A percentile compares a stretch with the other conserved stretches of the same genome.
phyloP scores from a whole-genome alignment of 2,797 vertebrate genomes.

The Acanthiza pusilla region DNA sequence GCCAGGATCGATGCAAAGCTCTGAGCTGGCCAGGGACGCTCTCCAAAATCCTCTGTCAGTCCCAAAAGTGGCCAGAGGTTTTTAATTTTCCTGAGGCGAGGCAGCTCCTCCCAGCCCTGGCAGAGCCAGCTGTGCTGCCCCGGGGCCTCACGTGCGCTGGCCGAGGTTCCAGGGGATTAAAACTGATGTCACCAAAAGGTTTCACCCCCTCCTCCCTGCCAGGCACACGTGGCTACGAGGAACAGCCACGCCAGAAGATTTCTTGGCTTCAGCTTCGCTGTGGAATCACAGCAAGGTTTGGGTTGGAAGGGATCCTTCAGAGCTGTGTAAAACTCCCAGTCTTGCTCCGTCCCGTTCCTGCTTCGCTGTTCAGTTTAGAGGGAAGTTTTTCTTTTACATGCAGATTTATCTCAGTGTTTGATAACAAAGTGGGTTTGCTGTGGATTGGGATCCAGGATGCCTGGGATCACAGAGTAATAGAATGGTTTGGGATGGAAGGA shows the following conservation, averaged over 20 bases:
- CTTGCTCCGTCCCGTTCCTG: rapidly evolving
- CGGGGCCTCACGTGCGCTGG: neutral
- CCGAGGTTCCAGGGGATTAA: neutral
- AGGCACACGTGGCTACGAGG: neutral
- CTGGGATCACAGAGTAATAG: neutral
- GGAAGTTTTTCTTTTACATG: neutral
- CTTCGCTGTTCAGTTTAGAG: rapidly evolving
- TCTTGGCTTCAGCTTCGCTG: neutral
- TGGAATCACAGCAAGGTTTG: neutral
- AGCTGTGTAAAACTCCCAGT: neutral
- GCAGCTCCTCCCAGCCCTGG: neutral
- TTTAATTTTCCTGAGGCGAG: neutral
- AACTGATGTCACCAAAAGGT: neutral
- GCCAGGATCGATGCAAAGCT: neutral
- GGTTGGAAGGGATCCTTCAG: neutral
- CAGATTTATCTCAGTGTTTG: neutral
- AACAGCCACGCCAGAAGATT: neutral
- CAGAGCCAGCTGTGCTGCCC: neutral
- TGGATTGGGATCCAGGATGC: neutral
- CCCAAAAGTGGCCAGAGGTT: neutral
- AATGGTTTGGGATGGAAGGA: neutral
- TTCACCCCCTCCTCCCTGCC: neutral
- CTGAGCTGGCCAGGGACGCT: neutral
- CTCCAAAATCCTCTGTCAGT: neutral
- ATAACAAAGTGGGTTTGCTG: neutral